A percentile compares a stretch with the other conserved stretches of the same genome.
Conservation (phyloP, 2,797 vertebrate genomes). For the Gobionotothen gibberifrons region DNA sequence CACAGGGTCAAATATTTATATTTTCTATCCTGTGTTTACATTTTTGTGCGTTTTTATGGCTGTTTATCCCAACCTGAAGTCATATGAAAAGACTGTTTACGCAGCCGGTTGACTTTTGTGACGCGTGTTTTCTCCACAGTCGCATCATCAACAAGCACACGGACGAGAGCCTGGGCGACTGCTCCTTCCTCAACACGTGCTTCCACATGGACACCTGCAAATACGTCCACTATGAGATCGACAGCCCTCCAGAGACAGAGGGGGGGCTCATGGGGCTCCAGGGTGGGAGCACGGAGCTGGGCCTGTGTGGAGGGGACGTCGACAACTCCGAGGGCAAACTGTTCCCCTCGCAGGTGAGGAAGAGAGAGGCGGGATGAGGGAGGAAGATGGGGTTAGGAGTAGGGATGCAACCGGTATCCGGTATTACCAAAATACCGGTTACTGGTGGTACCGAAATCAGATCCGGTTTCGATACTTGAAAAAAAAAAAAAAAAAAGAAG, state of each 20-base stretch:
- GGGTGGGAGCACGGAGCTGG: slow-evolving; percentile 82
- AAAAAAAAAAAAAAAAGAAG: too few species aligned
- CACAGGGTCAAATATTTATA: background rate
- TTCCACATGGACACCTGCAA: slow-evolving; percentile 99
- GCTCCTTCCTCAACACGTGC: slow-evolving; percentile 96
- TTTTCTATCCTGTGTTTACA: background rate
- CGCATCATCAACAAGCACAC: slow-evolving; percentile 97
- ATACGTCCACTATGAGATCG: slow-evolving; percentile 96
- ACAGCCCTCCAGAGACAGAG: slow-evolving; percentile 87
- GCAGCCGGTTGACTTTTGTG: background rate
- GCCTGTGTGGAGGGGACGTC: slow-evolving; percentile 82
- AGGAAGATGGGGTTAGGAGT: background rate
- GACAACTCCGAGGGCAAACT: slow-evolving; percentile 91
- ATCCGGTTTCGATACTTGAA: too few species aligned
- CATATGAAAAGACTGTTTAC: background rate
- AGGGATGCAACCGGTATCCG: too few species aligned
- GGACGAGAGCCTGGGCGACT: slow-evolving; percentile 94
- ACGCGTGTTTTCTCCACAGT: slow-evolving; percentile 61
- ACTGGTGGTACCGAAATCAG: too few species aligned
- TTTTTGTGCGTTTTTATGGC: background rate
- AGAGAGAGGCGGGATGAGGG: background rate
- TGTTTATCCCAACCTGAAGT: background rate
- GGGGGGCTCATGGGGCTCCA: slow-evolving; percentile 79
- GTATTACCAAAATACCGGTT: too few species aligned
- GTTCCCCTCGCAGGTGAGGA: slow-evolving; percentile 91